Evolutionary conservation across 2,888 invertebrate species (phyloP).

Genomic region (Lamellibrachia columna): DNA sequence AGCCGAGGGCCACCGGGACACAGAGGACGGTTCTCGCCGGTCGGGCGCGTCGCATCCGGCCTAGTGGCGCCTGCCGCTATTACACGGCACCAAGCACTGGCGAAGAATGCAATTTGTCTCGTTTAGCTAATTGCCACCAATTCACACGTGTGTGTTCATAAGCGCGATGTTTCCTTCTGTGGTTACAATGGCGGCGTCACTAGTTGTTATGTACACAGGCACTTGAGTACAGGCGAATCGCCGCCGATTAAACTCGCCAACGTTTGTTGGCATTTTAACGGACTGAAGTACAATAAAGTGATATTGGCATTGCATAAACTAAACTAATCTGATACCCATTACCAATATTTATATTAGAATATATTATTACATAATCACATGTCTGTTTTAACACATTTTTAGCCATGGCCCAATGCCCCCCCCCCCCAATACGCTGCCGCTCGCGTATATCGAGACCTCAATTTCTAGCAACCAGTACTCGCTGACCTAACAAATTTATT

Average conservation of each 20-base stretch:
- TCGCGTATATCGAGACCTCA: too few relatives aligned
- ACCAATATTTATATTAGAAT: too few relatives aligned
- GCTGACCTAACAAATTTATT: too few relatives aligned
- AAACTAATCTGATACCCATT: too few relatives aligned
- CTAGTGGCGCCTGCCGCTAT: background rate
- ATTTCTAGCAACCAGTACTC: too few relatives aligned
- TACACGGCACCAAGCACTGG: background rate
- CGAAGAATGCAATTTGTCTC: conserved; percentile 12
- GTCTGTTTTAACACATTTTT: too few relatives aligned
- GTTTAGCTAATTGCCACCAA: conserved; percentile 6
- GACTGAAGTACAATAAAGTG: background rate
- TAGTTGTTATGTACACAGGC: background rate
- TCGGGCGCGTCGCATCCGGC: background rate
- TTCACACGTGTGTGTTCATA: conserved; percentile 16
- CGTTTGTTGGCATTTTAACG: background rate
- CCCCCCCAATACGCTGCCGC: too few relatives aligned
- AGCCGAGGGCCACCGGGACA: background rate
- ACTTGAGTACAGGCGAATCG: background rate
- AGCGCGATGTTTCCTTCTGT: background rate
- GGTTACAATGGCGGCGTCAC: background rate
- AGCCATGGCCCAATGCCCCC: too few relatives aligned
- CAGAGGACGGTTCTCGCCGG: background rate
- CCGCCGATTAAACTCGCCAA: background rate
- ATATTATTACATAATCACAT: too few relatives aligned
- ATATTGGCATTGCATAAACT: background rate